phyloP scores from a whole-genome alignment of 2,888 invertebrate genomes.

The Galerucella calmariensis region DNA sequence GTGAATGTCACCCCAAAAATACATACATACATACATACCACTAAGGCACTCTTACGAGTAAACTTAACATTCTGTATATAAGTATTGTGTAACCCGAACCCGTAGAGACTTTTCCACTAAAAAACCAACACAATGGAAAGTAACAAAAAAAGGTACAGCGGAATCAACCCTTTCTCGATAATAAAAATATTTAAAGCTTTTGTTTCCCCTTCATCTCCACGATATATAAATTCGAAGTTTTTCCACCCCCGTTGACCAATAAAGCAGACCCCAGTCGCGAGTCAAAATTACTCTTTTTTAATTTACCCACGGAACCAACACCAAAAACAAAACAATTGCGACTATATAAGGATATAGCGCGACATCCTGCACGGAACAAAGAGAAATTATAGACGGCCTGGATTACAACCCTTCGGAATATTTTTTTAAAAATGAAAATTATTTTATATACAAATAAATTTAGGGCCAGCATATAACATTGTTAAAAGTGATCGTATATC shows the following conservation, averaged over 20 bases:
- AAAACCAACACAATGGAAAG: background rate
- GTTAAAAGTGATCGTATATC: no score
- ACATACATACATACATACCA: no score
- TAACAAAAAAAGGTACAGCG: background rate
- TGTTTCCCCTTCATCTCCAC: conserved; percentile 14
- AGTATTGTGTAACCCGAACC: no score
- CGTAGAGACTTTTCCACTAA: background rate
- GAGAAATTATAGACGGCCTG: conserved; percentile 23
- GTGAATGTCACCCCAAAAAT: no score
- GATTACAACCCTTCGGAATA: conserved; percentile 10
- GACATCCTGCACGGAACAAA: conserved; percentile 27
- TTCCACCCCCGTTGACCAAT: conserved; percentile 22
- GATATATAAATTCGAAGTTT: conserved; percentile 19
- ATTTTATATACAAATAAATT: no score
- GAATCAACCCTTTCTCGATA: conserved; percentile 22
- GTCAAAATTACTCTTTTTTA: conserved; percentile 30
- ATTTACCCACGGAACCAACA: conserved; percentile 7
- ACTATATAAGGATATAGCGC: conserved; percentile 24
- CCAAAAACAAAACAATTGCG: conserved; percentile 17
- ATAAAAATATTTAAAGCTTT: conserved; percentile 27
- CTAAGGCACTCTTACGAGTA: no score
- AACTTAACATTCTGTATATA: no score
- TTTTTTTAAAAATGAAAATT: background rate
- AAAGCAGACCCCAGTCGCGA: conserved; percentile 16
- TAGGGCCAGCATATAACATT: no score